Evolutionary conservation across 2,888 invertebrate species (phyloP).

Genomic region (Boloria selene): DNA sequence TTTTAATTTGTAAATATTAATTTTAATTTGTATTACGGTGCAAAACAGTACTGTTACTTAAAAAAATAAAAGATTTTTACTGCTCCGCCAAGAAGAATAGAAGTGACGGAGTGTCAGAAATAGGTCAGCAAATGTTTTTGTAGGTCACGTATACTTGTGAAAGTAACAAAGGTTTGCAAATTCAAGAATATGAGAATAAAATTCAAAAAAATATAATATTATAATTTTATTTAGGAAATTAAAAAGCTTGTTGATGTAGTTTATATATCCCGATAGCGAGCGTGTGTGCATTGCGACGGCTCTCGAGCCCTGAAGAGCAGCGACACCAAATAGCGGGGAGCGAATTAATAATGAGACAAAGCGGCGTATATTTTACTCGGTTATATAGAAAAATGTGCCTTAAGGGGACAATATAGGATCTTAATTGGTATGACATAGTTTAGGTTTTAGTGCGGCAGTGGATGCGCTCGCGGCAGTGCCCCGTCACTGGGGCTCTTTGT

Average conservation of each 20-base stretch:
- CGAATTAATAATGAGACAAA: slow-evolving; percentile 76
- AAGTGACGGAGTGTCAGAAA: too few relatives aligned
- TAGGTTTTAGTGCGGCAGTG: slow-evolving; percentile 31
- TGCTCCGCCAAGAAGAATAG: too few relatives aligned
- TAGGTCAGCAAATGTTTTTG: too few relatives aligned
- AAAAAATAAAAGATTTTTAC: too few relatives aligned
- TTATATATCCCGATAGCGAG: slow-evolving; percentile 50
- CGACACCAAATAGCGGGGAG: slow-evolving; percentile 78
- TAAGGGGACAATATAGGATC: slow-evolving; percentile 67
- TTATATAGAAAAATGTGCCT: slow-evolving; percentile 61
- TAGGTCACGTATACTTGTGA: too few relatives aligned
- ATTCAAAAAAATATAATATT: not conserved
- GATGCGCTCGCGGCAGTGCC: slow-evolving; percentile 66
- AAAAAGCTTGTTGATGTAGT: slow-evolving; percentile 36
- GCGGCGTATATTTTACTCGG: slow-evolving; percentile 60
- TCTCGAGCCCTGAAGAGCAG: slow-evolving; percentile 70
- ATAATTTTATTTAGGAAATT: slow-evolving; percentile 27
- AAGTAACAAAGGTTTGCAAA: not conserved
- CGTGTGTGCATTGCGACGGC: slow-evolving; percentile 60
- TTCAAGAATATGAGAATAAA: not conserved
- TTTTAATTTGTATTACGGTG: too few relatives aligned
- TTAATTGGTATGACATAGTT: slow-evolving; percentile 57
- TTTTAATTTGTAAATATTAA: too few relatives aligned
- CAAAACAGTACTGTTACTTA: too few relatives aligned
- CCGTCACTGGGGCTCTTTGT: slow-evolving; percentile 77